Percentiles rank a stretch among this genome's conserved stretches.
Evolutionary conservation across 2,888 invertebrate species (phyloP).

Genomic region (Diogma glabrata): DNA sequence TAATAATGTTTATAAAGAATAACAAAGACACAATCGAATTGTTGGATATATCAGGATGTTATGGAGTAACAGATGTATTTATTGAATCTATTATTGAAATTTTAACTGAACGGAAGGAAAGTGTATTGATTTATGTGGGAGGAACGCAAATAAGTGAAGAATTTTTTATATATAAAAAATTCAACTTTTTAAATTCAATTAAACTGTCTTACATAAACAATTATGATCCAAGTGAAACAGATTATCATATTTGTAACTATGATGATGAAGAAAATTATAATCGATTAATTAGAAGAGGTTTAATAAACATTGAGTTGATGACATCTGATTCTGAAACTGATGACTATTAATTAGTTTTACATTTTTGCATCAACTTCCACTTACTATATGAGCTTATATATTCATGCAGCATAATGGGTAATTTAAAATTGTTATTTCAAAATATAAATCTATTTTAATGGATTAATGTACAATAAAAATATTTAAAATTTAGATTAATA

Average conservation of each 20-base stretch:
- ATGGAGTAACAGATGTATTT: neutral
- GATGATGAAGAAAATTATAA: conserved; percentile 4
- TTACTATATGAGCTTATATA: too few species aligned
- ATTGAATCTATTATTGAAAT: neutral
- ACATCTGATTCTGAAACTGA: conserved; percentile 6
- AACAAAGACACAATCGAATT: neutral
- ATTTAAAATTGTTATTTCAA: too few species aligned
- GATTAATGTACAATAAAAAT: too few species aligned
- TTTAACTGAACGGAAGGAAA: neutral
- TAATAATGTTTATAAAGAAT: neutral
- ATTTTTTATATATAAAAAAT: conserved; percentile 4
- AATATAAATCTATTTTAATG: too few species aligned
- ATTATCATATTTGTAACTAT: conserved; percentile 8
- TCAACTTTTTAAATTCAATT: neutral
- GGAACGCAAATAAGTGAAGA: conserved; percentile 6
- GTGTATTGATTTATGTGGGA: neutral
- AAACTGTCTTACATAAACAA: neutral
- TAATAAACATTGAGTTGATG: conserved; percentile 1
- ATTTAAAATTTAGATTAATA: too few species aligned
- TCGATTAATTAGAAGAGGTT: neutral
- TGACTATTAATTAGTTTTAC: neutral
- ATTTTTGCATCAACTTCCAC: too few species aligned
- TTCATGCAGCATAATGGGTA: too few species aligned
- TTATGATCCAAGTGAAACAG: neutral
- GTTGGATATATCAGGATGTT: conserved; percentile 6